These are phyloP conservation scores for Abramis brama DNA, from an alignment of 2,113 vertebrate species.

Conservation along the genomic window DNA sequence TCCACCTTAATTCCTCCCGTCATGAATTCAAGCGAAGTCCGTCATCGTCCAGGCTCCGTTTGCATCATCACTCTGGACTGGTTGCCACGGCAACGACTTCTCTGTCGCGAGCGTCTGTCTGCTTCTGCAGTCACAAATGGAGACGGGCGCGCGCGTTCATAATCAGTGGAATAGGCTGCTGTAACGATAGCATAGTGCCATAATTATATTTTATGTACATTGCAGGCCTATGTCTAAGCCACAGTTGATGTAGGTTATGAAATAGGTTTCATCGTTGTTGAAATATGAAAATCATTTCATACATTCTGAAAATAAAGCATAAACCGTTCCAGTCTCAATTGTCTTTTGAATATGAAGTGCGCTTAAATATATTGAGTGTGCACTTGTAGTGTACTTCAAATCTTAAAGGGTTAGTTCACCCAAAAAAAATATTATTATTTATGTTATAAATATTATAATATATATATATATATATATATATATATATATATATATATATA, in stretches of 20 bases:
- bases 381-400: too few relatives aligned
- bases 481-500: too few relatives aligned
- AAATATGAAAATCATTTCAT: not conserved
- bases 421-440: too few relatives aligned
- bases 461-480: too few relatives aligned
- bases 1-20: conserved; percentile 62
- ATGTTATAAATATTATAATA: too few relatives aligned
- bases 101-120: conserved; percentile 43
- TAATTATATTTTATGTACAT: not conserved
- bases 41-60: conserved; percentile 59
- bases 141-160: not conserved
- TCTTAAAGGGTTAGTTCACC: too few relatives aligned
- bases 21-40: conserved; percentile 47
- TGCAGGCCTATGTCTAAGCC: not conserved
- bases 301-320: not conserved
- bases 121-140: conserved; percentile 4
- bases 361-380: not conserved
- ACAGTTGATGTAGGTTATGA: not conserved
- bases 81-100: conserved; percentile 61
- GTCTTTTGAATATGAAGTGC: not conserved
- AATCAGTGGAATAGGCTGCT: not conserved
- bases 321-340: not conserved
- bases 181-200: not conserved
- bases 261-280: too few relatives aligned
- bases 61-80: conserved; percentile 53